Percentiles rank a stretch among this genome's conserved stretches.
Evolutionary conservation across 2,797 vertebrate species (phyloP).

Genomic region (Taenioides sp.): DNA sequence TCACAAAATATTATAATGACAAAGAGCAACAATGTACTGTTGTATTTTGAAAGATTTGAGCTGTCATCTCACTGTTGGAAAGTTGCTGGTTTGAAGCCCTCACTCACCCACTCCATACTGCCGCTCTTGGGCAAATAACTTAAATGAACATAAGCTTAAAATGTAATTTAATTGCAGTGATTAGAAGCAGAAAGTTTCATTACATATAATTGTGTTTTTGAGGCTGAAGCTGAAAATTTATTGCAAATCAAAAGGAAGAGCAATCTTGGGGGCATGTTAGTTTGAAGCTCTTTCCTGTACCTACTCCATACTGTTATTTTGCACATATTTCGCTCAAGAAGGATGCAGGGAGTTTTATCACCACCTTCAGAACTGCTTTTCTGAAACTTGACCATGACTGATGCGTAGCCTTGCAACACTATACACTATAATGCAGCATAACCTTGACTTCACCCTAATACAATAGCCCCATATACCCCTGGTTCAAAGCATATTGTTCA

Average conservation of each 20-base stretch:
- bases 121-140: no score
- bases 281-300: neutral
- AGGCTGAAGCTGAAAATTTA: neutral
- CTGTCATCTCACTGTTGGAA: neutral
- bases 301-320: neutral
- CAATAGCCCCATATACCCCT: conserved; percentile 37
- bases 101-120: no score
- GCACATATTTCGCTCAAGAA: neutral
- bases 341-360: neutral
- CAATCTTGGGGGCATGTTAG: neutral
- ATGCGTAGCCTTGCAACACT: neutral
- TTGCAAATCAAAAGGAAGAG: neutral
- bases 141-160: no score
- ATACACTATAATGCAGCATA: neutral
- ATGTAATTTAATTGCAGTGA: no score
- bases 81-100: no score
- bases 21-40: no score
- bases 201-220: no score
- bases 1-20: no score
- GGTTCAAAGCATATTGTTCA: conserved; percentile 19
- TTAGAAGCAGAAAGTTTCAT: no score
- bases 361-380: neutral
- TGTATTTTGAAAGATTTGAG: neutral
- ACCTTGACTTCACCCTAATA: conserved; percentile 22
- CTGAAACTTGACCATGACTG: neutral